Evolutionary conservation across 1,140 invertebrate genomes (phyloP).

Genomic region (Drosophila mayri): DNA sequence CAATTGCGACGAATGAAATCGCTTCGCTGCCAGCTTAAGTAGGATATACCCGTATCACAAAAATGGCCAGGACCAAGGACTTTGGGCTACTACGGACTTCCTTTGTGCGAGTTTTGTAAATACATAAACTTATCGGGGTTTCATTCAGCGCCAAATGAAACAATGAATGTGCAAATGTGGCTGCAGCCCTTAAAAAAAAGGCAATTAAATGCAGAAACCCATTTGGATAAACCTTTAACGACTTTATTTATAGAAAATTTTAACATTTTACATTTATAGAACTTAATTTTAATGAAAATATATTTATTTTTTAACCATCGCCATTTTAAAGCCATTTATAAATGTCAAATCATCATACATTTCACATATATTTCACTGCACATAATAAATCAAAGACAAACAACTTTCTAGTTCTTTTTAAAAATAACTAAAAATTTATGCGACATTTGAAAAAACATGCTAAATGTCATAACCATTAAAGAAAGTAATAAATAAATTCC

Average conservation of each 20-base stretch:
- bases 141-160: slow-evolving; percentile 23
- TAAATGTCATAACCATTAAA: neutral
- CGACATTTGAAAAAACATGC: neutral
- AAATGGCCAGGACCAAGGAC: slow-evolving; percentile 20
- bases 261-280: neutral
- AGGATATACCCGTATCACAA: slow-evolving; percentile 49
- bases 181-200: slow-evolving; percentile 13
- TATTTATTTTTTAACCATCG: neutral
- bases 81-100: neutral
- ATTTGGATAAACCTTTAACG: neutral
- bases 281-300: neutral
- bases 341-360: neutral
- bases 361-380: neutral
- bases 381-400: neutral
- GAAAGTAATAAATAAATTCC: slow-evolving; percentile 4
- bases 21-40: slow-evolving; percentile 73
- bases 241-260: too few relatives aligned
- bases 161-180: slow-evolving; percentile 32
- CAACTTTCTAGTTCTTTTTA: neutral
- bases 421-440: neutral
- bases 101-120: slow-evolving; percentile 32
- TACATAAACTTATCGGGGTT: slow-evolving; percentile 27
- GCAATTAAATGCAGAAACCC: slow-evolving; percentile 14
- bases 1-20: slow-evolving; percentile 74
- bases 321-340: neutral